phyloP scores from a whole-genome alignment of 1,140 invertebrate species.

The Spodoptera frugiperda region DNA sequence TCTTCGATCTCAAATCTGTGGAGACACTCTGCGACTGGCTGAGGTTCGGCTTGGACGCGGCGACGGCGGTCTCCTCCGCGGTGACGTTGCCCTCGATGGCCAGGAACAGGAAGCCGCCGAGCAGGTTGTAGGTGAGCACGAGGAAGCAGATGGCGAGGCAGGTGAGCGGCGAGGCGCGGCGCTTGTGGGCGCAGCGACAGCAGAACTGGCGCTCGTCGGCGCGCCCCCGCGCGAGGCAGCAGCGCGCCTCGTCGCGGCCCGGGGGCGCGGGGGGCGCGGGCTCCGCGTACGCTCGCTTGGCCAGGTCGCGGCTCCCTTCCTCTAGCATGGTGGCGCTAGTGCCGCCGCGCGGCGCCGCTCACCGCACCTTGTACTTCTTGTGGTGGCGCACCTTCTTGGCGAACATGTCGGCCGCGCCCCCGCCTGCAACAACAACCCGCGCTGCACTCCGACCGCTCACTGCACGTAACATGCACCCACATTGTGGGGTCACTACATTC shows the following conservation, averaged over 20 bases:
- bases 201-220: slow-evolving; percentile 48
- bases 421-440: background rate
- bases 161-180: slow-evolving; percentile 77
- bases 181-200: slow-evolving; percentile 72
- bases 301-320: slow-evolving; percentile 61
- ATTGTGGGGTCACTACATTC: too few species aligned
- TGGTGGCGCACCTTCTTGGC: slow-evolving; percentile 66
- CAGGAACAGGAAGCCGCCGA: slow-evolving; percentile 97
- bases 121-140: slow-evolving; percentile 95
- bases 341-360: slow-evolving; percentile 58
- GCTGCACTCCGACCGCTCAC: too few species aligned
- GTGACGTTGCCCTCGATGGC: slow-evolving; percentile 91
- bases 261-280: background rate
- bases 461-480: too few species aligned
- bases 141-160: slow-evolving; percentile 92
- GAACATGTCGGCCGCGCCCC: slow-evolving; percentile 15
- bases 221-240: slow-evolving; percentile 48
- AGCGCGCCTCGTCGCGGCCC: slow-evolving; percentile 31
- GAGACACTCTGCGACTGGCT: slow-evolving; percentile 81
- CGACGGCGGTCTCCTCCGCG: slow-evolving; percentile 86
- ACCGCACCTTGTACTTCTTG: slow-evolving; percentile 77
- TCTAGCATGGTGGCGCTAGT: slow-evolving; percentile 67
- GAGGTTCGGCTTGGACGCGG: slow-evolving; percentile 87
- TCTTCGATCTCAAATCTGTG: slow-evolving; percentile 86
- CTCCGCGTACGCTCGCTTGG: slow-evolving; percentile 56